Evolutionary conservation across 1,140 invertebrate species (phyloP), one percentile per base, ranked within the genome.

Genomic region (Augochlora pura): DNA sequence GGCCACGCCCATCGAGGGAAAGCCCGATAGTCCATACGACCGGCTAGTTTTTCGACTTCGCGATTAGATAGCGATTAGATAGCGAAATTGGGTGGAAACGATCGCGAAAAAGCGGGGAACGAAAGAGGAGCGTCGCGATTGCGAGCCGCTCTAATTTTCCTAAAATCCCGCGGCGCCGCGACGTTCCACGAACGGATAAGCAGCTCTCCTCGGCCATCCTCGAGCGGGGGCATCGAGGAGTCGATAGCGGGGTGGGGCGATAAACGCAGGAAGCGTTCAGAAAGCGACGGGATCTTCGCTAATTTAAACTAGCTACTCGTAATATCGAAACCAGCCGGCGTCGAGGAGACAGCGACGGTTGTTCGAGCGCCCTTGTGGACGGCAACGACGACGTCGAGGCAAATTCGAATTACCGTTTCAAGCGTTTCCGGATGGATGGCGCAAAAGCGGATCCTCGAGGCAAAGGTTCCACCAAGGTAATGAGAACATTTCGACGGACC

Each of bases 341-440:
- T 71, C 49, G 52, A 52, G 5, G 46, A 21, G 46, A 25, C 63
- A 23, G 23, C 23, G 14, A 42, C 38, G 16, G 7, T 57, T 3
- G 18, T 52, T 25, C 12, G 18, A 78, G 49, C 23, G n/a, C 69
- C 38, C 77, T 72, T 46, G 76, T 62, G 42, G 52, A 65, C 62
- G 69, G 42, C 54, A 49, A 46, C 77, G 49, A 12, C 49, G 23
- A 63, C 67, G 60, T 72, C 76, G 54, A 65, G 54, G 76, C 57
- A 32, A 59, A 38, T 69, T 65, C 54, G 49, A 73, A 64, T 78
- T 65, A 69, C 23, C 49, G 76, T 10, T 42, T 64, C 27, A 21
- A 46, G 69, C 54, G 27, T 16, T 63, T 8, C 8, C 76, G 57
- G 57, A 39, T 65, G 75, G 18, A 77, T 49, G 60, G 76, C 16